Conservation (phyloP, 2,888 invertebrate genomes). For the Plebejus argus region DNA sequence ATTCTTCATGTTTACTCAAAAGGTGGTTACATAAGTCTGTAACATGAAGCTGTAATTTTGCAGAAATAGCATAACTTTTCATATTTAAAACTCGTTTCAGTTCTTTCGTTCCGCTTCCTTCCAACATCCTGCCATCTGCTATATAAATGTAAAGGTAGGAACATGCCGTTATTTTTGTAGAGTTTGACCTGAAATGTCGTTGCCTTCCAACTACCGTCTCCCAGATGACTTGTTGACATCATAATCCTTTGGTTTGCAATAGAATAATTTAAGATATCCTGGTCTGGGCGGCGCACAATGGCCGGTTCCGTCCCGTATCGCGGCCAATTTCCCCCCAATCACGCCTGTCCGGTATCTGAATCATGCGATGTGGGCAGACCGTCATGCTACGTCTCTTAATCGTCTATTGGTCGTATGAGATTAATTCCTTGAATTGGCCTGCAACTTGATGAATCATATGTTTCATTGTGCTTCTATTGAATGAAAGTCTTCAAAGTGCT, state of each 20-base stretch:
- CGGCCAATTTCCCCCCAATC: conserved; percentile 55
- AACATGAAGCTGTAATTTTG: neutral
- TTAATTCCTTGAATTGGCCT: neutral
- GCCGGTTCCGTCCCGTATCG: conserved; percentile 53
- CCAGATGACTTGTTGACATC: conserved; percentile 46
- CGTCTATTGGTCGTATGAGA: conserved; percentile 18
- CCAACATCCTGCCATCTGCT: no score
- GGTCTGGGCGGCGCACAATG: conserved; percentile 53
- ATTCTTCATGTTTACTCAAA: neutral
- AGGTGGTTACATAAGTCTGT: neutral
- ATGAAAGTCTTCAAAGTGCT: neutral
- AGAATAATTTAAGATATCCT: conserved; percentile 56
- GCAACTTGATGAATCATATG: neutral
- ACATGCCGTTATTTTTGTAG: neutral
- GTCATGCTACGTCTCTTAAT: conserved; percentile 13
- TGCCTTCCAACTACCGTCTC: neutral
- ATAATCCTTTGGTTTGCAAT: conserved; percentile 52
- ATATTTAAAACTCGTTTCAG: neutral
- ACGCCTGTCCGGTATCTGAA: conserved; percentile 49
- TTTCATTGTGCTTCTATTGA: conserved; percentile 13
- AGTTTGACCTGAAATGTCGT: neutral
- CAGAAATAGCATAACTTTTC: neutral
- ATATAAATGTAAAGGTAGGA: no score
- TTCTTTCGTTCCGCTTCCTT: no score
- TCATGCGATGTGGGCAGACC: conserved; percentile 51